A percentile compares a stretch with the other conserved stretches of the same genome.
Evolutionary conservation across 2,888 invertebrate species (phyloP).

Genomic region (Amblyteles armatorius): DNA sequence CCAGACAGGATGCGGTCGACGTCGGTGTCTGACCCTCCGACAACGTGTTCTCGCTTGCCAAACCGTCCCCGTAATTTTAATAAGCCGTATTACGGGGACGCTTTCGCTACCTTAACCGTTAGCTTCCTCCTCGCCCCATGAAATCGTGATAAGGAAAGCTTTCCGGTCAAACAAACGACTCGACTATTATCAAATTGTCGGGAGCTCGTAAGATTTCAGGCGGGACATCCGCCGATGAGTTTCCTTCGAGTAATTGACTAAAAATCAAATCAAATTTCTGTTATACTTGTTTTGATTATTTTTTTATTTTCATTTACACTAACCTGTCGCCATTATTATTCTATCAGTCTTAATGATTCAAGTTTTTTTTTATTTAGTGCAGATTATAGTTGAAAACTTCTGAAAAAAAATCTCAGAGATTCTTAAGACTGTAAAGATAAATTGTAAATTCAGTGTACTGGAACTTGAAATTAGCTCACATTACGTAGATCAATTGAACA

Average conservation of each 20-base stretch:
- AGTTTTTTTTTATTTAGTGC: no score
- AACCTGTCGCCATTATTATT: no score
- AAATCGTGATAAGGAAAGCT: slow-evolving; percentile 52
- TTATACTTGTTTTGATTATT: no score
- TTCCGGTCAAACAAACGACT: slow-evolving; percentile 39
- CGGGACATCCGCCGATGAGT: neutral
- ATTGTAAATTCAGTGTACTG: no score
- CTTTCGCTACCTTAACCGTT: slow-evolving; percentile 70
- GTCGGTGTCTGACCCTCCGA: slow-evolving; percentile 72
- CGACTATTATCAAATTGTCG: slow-evolving; percentile 55
- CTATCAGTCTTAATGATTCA: no score
- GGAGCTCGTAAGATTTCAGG: slow-evolving; percentile 18
- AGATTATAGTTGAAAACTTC: no score
- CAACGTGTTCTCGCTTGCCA: slow-evolving; percentile 36
- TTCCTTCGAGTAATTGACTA: neutral
- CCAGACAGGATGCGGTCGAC: slow-evolving; percentile 80
- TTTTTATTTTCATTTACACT: no score
- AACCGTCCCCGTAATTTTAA: slow-evolving; percentile 82
- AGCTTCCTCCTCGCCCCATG: slow-evolving; percentile 68
- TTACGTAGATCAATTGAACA: no score
- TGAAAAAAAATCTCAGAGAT: no score
- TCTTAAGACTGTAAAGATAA: no score
- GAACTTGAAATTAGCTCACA: no score
- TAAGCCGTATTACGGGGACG: slow-evolving; percentile 81
- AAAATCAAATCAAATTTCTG: neutral